Evolutionary conservation across 2,797 vertebrate genomes (phyloP).

Genomic region (Hippocampus kuda): DNA sequence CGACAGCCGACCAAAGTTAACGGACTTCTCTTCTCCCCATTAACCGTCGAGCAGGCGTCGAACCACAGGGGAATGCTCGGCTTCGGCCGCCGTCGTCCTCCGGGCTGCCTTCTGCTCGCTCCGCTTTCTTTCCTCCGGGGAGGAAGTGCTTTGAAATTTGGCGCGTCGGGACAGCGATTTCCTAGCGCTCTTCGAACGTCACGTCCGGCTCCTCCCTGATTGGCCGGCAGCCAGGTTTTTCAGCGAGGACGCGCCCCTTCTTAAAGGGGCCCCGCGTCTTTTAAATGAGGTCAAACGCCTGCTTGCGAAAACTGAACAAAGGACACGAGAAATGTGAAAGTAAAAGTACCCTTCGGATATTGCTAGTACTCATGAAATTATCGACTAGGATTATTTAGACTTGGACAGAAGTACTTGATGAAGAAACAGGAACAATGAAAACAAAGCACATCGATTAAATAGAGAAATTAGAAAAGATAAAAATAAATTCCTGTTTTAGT

Average conservation of each 20-base stretch:
- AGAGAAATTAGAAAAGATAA: no score
- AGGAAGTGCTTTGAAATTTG: constrained; percentile 85
- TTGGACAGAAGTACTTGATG: no score
- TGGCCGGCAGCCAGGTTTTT: constrained; percentile 46
- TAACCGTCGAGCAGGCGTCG: neutral
- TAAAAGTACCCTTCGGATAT: neutral
- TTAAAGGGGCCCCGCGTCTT: neutral
- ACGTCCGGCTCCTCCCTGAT: constrained; percentile 55
- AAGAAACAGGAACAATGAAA: no score
- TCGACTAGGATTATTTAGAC: neutral
- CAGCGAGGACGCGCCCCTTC: neutral
- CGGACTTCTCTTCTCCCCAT: neutral
- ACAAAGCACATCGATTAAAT: no score
- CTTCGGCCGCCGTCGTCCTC: constrained; percentile 20
- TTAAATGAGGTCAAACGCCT: neutral
- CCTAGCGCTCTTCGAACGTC: constrained; percentile 49
- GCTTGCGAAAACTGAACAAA: neutral
- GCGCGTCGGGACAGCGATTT: constrained; percentile 63
- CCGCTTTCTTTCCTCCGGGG: constrained; percentile 45
- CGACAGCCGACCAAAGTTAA: neutral
- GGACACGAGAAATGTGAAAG: neutral
- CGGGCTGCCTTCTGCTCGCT: constrained; percentile 5
- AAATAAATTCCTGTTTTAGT: no score
- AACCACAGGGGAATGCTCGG: neutral
- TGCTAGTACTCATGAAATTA: neutral